Evolutionary conservation across 2,797 vertebrate genomes (phyloP).

Genomic region (Melanotaenia parkinsoni): DNA sequence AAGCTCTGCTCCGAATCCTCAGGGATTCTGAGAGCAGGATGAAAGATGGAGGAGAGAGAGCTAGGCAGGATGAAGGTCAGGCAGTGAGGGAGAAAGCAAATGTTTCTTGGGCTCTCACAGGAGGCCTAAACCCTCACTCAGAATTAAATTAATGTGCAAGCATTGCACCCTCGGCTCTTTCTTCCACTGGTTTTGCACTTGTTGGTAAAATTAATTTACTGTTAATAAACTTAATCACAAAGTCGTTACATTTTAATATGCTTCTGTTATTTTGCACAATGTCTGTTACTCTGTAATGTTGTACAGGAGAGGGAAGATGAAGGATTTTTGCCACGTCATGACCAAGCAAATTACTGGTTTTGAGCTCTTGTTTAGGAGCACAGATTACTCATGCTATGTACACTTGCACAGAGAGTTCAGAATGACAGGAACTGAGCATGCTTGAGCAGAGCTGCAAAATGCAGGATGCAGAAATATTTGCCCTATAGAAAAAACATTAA

Average conservation of each 20-base stretch:
- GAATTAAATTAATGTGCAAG: conserved; percentile 25
- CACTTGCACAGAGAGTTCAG: neutral
- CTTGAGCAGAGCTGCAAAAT: conserved; percentile 2
- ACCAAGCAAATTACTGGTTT: conserved; percentile 15
- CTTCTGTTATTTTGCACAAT: neutral
- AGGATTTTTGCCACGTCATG: conserved; percentile 18
- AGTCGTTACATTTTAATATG: neutral
- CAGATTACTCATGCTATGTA: conserved; percentile 26
- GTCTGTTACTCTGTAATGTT: conserved; percentile 1
- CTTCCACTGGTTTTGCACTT: conserved; percentile 1
- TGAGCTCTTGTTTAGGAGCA: neutral
- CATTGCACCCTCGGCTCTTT: neutral
- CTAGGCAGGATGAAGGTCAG: conserved; percentile 66
- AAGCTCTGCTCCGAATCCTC: conserved; percentile 43
- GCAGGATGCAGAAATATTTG: neutral
- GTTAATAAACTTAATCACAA: conserved; percentile 11
- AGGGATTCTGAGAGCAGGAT: conserved; percentile 43
- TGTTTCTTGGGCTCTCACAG: conserved; percentile 39
- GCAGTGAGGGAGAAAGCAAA: conserved; percentile 37
- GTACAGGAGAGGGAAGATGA: neutral
- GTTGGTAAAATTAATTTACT: conserved; percentile 13
- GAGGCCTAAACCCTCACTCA: conserved; percentile 31
- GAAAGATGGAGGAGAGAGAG: conserved; percentile 53
- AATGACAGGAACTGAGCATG: conserved; percentile 20
- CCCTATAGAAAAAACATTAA: conserved; percentile 13